These are phyloP conservation scores for Heliconius charithonia DNA, from an alignment of 2,888 invertebrate genomes.

Conservation along the genomic window DNA sequence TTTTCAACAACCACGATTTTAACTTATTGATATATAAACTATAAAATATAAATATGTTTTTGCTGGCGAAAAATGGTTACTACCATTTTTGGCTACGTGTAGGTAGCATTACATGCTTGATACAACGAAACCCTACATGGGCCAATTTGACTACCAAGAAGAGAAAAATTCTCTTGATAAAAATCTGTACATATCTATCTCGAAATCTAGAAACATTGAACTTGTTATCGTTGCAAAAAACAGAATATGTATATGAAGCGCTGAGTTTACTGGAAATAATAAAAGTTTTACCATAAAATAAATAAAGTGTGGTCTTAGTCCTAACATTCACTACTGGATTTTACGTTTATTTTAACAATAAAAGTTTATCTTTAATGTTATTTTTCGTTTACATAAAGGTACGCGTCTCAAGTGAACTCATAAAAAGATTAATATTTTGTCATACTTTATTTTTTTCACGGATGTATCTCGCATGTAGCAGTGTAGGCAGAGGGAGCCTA, in stretches of 20 bases:
- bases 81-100: no score
- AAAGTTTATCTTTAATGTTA: conserved; percentile 70
- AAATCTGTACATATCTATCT: neutral
- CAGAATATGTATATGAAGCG: conserved; percentile 51
- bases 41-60: neutral
- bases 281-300: conserved; percentile 78
- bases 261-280: conserved; percentile 66
- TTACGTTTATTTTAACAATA: conserved; percentile 61
- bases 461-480: neutral
- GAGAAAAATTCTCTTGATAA: no score
- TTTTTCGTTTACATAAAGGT: conserved; percentile 58
- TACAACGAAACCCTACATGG: no score
- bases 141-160: no score
- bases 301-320: conserved; percentile 73
- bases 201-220: neutral
- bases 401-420: conserved; percentile 16
- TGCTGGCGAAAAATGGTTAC: no score
- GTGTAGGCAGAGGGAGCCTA: neutral
- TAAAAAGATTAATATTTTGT: conserved; percentile 6
- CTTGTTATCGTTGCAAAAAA: conserved; percentile 43
- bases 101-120: no score
- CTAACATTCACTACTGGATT: conserved; percentile 60
- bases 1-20: no score
- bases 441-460: neutral
- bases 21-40: neutral